Base-by-base conservation (phyloP, 2,113 vertebrate species). In the Phoxinus phoxinus region DNA sequence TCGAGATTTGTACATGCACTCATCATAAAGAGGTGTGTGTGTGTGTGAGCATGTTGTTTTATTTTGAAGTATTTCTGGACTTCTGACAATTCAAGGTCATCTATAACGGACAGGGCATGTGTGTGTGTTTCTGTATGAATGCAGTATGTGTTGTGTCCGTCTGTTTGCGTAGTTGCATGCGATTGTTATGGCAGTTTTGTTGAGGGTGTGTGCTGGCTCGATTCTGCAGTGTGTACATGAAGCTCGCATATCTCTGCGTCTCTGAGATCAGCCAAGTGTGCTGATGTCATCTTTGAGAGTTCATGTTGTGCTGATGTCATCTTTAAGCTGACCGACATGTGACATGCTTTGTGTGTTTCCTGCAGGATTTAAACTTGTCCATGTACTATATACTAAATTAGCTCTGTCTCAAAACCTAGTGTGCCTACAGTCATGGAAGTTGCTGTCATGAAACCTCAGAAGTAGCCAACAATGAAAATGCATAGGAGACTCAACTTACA, bases 11-110 rank as follows among this genome's bases (percentile, higher is more conserved):
- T 56, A 27, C 21, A 15, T 84, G 32, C 0, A 69, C 7, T 71
- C 13, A 15, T 44, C 9, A 4, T 82, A 15, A 7, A 17, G 41
- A 44, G 25, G 9, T 79, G 8, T 77, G 72, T 87, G 9, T 78
- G 8, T 74, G 72, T 86, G 21, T 85, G 35, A 71, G 56, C 25
- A 19, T 75, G 56, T 25, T 74, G 27, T 17, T 75, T 75, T 75
- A 48, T 75, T 75, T 48, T 27, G 1, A n/a, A 41, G 35, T 41
- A 58, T 37, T 35, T 59, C n/a, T 44, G 77, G 41, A 46, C 80
- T 83, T 17, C 35, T 30, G 76, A 27, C 53, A 81, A 81, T 84
- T 71, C 89, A 91, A 91, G 91, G 90, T 93, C 91, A 87, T 27
- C 53, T 73, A 53, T 35, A 73, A 61, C 1, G 32, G 32, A 37